A percentile compares a stretch with the other conserved stretches of the same genome.
These are phyloP conservation scores for Diplolepis rosae DNA, from an alignment of 2,888 invertebrate species.

Conservation along the genomic window DNA sequence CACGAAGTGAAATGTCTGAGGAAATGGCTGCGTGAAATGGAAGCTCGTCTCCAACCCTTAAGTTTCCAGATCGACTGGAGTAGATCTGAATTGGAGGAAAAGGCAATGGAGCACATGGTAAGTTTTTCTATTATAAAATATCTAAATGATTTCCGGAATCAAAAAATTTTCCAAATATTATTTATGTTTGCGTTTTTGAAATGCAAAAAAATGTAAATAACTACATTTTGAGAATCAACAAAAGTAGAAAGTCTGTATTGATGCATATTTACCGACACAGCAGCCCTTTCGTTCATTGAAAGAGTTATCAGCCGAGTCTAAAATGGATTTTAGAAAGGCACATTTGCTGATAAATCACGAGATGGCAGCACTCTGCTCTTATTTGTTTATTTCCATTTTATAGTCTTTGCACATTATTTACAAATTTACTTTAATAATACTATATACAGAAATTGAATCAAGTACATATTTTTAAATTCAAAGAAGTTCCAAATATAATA, in stretches of 20 bases:
- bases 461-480: too few relatives aligned
- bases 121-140: conserved; percentile 66
- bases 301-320: not conserved
- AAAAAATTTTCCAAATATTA: not conserved
- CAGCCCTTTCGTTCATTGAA: not conserved
- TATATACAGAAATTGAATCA: too few relatives aligned
- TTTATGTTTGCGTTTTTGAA: not conserved
- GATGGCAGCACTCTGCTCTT: conserved; percentile 1
- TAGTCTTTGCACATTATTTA: not conserved
- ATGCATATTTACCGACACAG: not conserved
- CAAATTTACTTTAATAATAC: too few relatives aligned
- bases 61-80: conserved; percentile 82
- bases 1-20: conserved; percentile 86
- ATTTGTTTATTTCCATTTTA: not conserved
- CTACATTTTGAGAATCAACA: not conserved
- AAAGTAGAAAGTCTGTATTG: not conserved
- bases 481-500: too few relatives aligned
- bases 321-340: not conserved
- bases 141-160: not conserved
- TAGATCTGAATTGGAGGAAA: conserved; percentile 84
- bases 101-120: conserved; percentile 90
- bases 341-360: not conserved
- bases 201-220: not conserved
- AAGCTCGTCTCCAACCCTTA: conserved; percentile 84
- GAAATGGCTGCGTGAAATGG: conserved; percentile 92